Base-by-base conservation (phyloP, 1,140 invertebrate species). In the Rhopalosiphum padi region DNA sequence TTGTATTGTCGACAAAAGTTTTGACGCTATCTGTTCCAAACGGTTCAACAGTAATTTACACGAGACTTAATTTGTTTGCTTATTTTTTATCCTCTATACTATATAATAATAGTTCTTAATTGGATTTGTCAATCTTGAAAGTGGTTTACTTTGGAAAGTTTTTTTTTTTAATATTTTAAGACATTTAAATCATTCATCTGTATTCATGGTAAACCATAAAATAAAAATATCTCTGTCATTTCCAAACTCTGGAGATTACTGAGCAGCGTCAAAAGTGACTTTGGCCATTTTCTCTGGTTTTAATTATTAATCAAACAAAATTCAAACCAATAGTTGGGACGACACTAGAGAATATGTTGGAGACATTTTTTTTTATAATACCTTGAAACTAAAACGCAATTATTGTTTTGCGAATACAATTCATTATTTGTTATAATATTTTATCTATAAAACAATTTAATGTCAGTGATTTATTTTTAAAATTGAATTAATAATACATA, bases 81-180 rank as follows among this genome's bases (percentile, higher is more conserved):
- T 82, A 60, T 77, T 91, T 93, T 91, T 91, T 92, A 55, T 89
- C 53, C 35, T 25, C 35, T 22, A 25, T 23, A 86, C 48, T 93
- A 37, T 85, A 93, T n/a, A 93, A 93, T 86, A 93, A 93, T 86
- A 55, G 91, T 41, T 55, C 41, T 93, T 93, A 93, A 93, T 93
- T 85, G 91, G 82, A 93, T 86, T 93, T 93, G 77, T 93, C 91
- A 93, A 93, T 93, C 91, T 93, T 41, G 22, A n/a, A 53, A 53
- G 82, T 86, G 91, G 91, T 91, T 35, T 46, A 82, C 41, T 93
- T 68, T 22, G n/a, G 41, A 93, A 93, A 93, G 91, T 93, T 86
- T 86, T 91, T 91, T 91, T 30, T 48, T 82, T 83, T 91, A 91
- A 82, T 77, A 82, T 53, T 92, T 83, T 37, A 83, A 85, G 77